phyloP scores from a whole-genome alignment of 2,113 vertebrate genomes.

The Choloepus hoffmanni region DNA sequence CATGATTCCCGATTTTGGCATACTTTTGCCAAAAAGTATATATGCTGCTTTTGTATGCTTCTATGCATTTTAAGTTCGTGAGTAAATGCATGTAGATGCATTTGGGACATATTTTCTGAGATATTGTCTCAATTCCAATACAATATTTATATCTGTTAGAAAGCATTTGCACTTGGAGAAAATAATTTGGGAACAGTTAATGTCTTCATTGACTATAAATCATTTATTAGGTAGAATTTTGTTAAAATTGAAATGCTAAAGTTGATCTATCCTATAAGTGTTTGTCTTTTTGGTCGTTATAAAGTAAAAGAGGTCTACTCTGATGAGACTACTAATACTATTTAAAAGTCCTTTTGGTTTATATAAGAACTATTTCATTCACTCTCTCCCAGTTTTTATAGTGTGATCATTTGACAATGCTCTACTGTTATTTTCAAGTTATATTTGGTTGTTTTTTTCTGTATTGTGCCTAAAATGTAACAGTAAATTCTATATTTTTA shows the following conservation, averaged over 20 bases:
- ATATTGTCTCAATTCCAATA: constrained; percentile 29
- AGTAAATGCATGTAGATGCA: not conserved
- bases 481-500: not conserved
- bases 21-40: too few relatives aligned
- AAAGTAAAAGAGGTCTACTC: not conserved
- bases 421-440: not conserved
- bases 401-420: constrained; percentile 29
- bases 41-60: not conserved
- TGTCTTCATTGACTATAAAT: not conserved
- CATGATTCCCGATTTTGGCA: not conserved
- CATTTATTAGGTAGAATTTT: constrained; percentile 44
- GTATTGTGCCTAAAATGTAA: not conserved
- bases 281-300: constrained; percentile 4
- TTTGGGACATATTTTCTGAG: not conserved
- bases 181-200: not conserved
- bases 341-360: not conserved
- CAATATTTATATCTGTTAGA: not conserved
- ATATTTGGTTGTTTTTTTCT: not conserved
- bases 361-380: not conserved
- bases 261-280: not conserved
- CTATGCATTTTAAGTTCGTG: constrained; percentile 1
- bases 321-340: not conserved
- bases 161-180: constrained; percentile 24
- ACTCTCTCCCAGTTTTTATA: not conserved
- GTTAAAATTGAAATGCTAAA: constrained; percentile 30